phyloP scores from a whole-genome alignment of 2,113 vertebrate species.

The Elephantulus edwardii region DNA sequence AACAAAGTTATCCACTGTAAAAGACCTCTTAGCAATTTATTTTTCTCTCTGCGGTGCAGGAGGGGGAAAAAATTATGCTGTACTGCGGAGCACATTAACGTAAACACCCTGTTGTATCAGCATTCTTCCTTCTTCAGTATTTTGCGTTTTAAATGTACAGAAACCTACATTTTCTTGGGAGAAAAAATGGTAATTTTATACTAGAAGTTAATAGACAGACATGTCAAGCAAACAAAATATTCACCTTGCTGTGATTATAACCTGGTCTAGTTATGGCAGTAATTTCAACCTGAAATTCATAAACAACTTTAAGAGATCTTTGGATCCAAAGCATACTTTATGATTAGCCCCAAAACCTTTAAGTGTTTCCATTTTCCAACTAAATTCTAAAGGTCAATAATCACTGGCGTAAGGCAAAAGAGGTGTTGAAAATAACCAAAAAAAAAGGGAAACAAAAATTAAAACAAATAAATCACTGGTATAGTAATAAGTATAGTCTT shows the following conservation, averaged over 20 bases:
- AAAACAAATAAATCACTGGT: background rate
- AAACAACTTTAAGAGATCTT: slow-evolving; percentile 45
- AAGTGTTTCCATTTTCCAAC: slow-evolving; percentile 12
- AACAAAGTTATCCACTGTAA: slow-evolving; percentile 34
- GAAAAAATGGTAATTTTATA: background rate
- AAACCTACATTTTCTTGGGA: slow-evolving; percentile 9
- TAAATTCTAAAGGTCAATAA: background rate
- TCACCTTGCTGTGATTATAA: slow-evolving; percentile 48
- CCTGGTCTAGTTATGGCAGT: background rate
- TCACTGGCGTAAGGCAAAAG: background rate
- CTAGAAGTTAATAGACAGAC: background rate
- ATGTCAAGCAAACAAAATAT: background rate
- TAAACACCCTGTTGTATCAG: background rate
- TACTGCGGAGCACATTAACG: background rate
- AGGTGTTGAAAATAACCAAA: background rate
- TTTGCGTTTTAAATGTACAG: slow-evolving; percentile 27
- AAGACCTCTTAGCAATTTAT: slow-evolving; percentile 45
- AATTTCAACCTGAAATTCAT: slow-evolving; percentile 18
- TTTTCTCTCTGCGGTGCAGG: slow-evolving; percentile 8
- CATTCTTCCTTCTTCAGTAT: background rate
- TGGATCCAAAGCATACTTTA: background rate
- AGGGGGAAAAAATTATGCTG: background rate
- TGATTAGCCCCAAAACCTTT: slow-evolving; percentile 5
- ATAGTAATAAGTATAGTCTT: background rate
- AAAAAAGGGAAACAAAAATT: slow-evolving; percentile 13